A percentile compares a stretch with the other conserved stretches of the same genome.
phyloP scores from a whole-genome alignment of 2,113 vertebrate genomes.

The Apus apus region DNA sequence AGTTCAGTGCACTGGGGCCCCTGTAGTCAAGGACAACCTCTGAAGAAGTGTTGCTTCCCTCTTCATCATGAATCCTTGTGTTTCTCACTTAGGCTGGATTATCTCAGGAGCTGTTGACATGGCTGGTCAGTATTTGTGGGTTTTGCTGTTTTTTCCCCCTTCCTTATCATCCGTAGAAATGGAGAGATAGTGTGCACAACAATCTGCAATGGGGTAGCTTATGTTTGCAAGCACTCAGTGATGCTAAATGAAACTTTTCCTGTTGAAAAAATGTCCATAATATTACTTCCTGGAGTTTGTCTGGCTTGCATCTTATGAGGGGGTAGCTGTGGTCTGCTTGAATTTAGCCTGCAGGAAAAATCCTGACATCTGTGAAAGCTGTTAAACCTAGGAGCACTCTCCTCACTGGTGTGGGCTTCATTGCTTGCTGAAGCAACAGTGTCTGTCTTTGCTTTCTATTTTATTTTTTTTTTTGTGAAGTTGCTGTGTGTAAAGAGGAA shows the following conservation, averaged over 20 bases:
- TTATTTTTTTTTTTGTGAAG: background rate
- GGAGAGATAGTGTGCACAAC: background rate
- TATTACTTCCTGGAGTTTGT: background rate
- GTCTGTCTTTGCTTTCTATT: background rate
- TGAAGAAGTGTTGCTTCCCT: background rate
- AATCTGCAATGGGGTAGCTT: rapidly evolving
- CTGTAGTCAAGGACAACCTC: background rate
- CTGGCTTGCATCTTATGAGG: background rate
- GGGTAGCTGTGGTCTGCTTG: background rate
- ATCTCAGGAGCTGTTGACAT: background rate
- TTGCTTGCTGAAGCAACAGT: background rate
- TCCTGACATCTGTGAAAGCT: background rate
- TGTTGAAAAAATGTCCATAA: background rate
- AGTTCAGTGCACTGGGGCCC: background rate
- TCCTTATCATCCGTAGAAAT: background rate
- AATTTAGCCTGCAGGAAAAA: background rate
- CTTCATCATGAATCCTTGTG: background rate
- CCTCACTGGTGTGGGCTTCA: background rate
- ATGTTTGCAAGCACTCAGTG: background rate
- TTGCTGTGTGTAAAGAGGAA: background rate
- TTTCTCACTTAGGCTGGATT: background rate
- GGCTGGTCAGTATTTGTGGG: background rate
- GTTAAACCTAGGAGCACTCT: background rate
- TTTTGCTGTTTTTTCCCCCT: background rate
- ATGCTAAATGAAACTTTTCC: background rate